A percentile compares a stretch with the other conserved stretches of the same genome.
These are phyloP conservation scores for Dolichopus griseipennis DNA, from an alignment of 2,888 invertebrate species.

Conservation along the genomic window DNA sequence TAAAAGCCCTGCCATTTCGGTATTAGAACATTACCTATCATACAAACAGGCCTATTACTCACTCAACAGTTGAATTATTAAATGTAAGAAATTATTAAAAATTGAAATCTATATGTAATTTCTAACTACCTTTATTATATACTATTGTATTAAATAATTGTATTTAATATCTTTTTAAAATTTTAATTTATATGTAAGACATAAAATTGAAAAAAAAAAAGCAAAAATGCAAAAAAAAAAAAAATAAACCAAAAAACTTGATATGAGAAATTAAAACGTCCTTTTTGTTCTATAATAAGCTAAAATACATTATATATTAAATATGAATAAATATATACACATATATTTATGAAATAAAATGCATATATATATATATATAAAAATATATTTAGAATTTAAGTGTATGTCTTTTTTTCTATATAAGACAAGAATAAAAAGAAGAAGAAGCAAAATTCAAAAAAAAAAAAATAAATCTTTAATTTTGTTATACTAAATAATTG, in stretches of 20 bases:
- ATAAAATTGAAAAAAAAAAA: not conserved
- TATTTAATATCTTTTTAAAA: not conserved
- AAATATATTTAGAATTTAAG: not conserved
- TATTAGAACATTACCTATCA: too few relatives aligned
- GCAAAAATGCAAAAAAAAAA: not conserved
- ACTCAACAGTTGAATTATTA: too few relatives aligned
- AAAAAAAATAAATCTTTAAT: too few relatives aligned
- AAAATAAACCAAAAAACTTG: not conserved
- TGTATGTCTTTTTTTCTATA: conserved; percentile 4
- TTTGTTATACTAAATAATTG: too few relatives aligned
- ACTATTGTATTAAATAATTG: not conserved
- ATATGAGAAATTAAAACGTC: conserved; percentile 6
- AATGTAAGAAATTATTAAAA: too few relatives aligned
- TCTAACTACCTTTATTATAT: not conserved
- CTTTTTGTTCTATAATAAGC: conserved; percentile 3
- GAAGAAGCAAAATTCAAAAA: too few relatives aligned
- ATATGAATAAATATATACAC: too few relatives aligned
- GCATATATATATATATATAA: not conserved
- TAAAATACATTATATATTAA: not conserved
- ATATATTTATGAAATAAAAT: not conserved
- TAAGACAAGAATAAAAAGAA: not conserved
- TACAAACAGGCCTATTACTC: too few relatives aligned
- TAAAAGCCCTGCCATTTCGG: too few relatives aligned
- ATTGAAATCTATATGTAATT: too few relatives aligned
- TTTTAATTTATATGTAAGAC: not conserved